Conservation (phyloP, 1,140 invertebrate genomes). For the Saccostrea echinata region DNA sequence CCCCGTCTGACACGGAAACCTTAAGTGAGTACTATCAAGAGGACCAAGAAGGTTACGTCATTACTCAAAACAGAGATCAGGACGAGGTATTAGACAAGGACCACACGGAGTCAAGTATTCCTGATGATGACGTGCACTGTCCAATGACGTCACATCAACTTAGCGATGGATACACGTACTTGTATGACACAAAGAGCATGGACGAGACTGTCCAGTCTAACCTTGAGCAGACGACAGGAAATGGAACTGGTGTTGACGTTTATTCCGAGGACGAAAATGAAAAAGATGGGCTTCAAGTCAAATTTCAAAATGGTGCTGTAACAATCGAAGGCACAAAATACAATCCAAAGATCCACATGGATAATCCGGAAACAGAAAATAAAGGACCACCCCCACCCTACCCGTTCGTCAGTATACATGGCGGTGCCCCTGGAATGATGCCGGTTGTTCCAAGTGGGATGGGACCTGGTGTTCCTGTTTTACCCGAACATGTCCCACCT, state of each 20-base stretch:
- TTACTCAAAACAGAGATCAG: conserved; percentile 22
- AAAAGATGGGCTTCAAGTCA: conserved; percentile 32
- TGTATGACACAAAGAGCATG: conserved; percentile 33
- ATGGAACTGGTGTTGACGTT: background rate
- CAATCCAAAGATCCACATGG: conserved; percentile 41
- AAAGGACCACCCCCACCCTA: conserved; percentile 35
- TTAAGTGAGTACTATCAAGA: conserved; percentile 29
- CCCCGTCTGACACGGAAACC: background rate
- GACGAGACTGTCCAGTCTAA: background rate
- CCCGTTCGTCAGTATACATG: background rate
- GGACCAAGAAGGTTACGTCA: conserved; percentile 22
- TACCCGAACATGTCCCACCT: conserved; percentile 19
- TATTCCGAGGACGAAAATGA: background rate
- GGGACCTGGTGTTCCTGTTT: background rate
- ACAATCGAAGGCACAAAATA: conserved; percentile 51
- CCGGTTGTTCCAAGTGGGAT: conserved; percentile 12
- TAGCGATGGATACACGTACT: conserved; percentile 14
- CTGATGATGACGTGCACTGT: background rate
- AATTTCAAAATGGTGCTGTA: conserved; percentile 49
- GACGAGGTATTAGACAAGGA: background rate
- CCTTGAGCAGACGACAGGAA: background rate
- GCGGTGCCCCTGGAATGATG: background rate
- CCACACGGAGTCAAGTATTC: background rate
- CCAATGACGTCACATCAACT: background rate
- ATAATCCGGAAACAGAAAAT: background rate